Evolutionary conservation across 2,888 invertebrate genomes (phyloP).

Genomic region (Cheilosia variabilis): DNA sequence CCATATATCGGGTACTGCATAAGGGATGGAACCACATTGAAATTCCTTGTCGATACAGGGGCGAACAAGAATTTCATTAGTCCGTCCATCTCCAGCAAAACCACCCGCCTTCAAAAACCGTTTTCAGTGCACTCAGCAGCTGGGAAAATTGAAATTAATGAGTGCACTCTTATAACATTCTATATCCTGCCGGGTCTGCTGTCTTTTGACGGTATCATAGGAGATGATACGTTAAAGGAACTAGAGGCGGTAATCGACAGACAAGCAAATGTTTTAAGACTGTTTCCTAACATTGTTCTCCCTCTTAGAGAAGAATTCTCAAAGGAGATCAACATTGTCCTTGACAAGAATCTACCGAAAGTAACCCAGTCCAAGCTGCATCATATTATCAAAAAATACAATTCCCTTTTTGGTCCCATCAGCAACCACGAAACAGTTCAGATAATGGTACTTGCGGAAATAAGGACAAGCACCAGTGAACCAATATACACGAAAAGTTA

Average conservation of each 20-base stretch:
- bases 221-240: too few species aligned
- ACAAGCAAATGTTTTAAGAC: background rate
- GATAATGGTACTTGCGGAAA: background rate
- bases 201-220: too few species aligned
- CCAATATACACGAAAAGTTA: background rate
- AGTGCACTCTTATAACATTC: background rate
- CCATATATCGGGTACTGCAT: background rate
- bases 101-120: background rate
- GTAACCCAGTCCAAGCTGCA: background rate
- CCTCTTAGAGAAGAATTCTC: background rate
- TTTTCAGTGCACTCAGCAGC: background rate
- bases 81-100: background rate
- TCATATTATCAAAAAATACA: background rate
- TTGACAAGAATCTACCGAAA: background rate
- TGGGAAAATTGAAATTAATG: background rate
- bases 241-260: background rate
- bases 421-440: background rate
- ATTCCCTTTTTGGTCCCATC: background rate
- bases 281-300: background rate
- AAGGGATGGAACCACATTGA: too few species aligned
- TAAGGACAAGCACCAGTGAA: background rate
- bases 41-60: too few species aligned
- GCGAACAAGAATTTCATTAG: too few species aligned
- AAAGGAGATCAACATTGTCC: background rate
- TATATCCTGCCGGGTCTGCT: background rate